A percentile compares a stretch with the other conserved stretches of the same genome.
These are phyloP conservation scores for Octopus sinensis DNA, from an alignment of 1,140 invertebrate species.

Conservation along the genomic window DNA sequence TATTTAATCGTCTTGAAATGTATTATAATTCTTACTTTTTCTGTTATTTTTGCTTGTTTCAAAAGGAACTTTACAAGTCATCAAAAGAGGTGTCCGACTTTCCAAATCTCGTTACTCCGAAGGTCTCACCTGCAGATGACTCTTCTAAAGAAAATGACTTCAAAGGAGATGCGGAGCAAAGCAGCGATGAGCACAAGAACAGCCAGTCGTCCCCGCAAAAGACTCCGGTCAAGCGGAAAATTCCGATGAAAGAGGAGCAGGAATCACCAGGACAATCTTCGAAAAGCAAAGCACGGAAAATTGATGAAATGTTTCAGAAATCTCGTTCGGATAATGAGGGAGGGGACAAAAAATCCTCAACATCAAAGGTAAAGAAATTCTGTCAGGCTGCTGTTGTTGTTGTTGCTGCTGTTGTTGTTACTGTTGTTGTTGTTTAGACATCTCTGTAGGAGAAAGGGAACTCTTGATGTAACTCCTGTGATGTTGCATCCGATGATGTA, in stretches of 20 bases:
- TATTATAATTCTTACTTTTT: not conserved
- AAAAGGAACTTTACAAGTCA: not conserved
- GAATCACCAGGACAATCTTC: not conserved
- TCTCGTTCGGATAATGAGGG: not conserved
- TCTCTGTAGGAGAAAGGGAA: too few relatives aligned
- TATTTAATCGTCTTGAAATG: not conserved
- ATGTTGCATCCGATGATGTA: too few relatives aligned
- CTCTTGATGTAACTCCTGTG: too few relatives aligned
- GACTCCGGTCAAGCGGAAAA: not conserved
- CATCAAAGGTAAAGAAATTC: not conserved
- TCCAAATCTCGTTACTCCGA: not conserved
- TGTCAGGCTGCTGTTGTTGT: too few relatives aligned
- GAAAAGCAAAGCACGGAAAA: not conserved
- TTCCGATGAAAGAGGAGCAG: not conserved
- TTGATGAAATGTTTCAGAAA: not conserved
- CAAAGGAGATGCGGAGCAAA: not conserved
- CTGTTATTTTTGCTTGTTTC: not conserved
- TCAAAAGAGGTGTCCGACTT: not conserved
- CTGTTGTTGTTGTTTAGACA: too few relatives aligned
- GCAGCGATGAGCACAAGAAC: not conserved
- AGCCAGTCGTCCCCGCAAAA: not conserved
- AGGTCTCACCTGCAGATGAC: not conserved
- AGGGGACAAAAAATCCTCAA: not conserved
- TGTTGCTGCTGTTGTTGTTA: too few relatives aligned
- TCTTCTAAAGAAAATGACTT: not conserved